These are phyloP conservation scores for Archips crataeganus DNA, from an alignment of 2,888 invertebrate genomes.

Conservation along the genomic window DNA sequence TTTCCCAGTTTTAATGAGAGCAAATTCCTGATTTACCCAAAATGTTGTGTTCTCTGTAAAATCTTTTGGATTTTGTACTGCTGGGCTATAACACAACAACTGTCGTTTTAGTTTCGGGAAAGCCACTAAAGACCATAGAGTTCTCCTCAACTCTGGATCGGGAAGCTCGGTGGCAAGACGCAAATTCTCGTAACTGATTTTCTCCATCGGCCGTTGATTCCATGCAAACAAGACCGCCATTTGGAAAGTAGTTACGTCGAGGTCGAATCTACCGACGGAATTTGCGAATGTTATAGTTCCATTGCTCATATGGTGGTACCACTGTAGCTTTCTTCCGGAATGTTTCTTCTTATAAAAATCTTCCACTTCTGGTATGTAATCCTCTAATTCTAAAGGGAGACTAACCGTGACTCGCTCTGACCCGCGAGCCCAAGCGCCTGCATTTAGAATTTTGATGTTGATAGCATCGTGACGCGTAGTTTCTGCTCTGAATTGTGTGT, in stretches of 20 bases:
- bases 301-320: slow-evolving; percentile 99
- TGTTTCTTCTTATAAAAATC: slow-evolving; percentile 99
- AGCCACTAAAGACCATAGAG: slow-evolving; percentile 97
- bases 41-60: slow-evolving; percentile 97
- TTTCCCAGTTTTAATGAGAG: slow-evolving; percentile 97
- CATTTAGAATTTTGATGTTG: slow-evolving; percentile 99
- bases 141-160: slow-evolving; percentile 96
- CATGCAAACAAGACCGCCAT: slow-evolving; percentile 99
- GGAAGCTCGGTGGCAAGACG: slow-evolving; percentile 98
- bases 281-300: slow-evolving; percentile 98
- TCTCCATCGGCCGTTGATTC: slow-evolving; percentile 98
- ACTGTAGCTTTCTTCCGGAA: slow-evolving; percentile 98
- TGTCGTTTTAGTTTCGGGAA: slow-evolving; percentile 98
- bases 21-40: slow-evolving; percentile 99
- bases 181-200: slow-evolving; percentile 98
- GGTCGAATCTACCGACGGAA: slow-evolving; percentile 96
- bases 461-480: slow-evolving; percentile 94
- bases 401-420: slow-evolving; percentile 98
- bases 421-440: slow-evolving; percentile 98
- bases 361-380: slow-evolving; percentile 99
- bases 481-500: slow-evolving; percentile 95
- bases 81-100: slow-evolving; percentile 92
- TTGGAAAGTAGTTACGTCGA: slow-evolving; percentile 99
- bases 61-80: slow-evolving; percentile 95
- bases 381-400: slow-evolving; percentile 98